Percentiles rank a stretch among this genome's conserved stretches.
These are phyloP conservation scores for Platerodrilus igneus DNA, from an alignment of 2,888 invertebrate species.

Conservation along the genomic window DNA sequence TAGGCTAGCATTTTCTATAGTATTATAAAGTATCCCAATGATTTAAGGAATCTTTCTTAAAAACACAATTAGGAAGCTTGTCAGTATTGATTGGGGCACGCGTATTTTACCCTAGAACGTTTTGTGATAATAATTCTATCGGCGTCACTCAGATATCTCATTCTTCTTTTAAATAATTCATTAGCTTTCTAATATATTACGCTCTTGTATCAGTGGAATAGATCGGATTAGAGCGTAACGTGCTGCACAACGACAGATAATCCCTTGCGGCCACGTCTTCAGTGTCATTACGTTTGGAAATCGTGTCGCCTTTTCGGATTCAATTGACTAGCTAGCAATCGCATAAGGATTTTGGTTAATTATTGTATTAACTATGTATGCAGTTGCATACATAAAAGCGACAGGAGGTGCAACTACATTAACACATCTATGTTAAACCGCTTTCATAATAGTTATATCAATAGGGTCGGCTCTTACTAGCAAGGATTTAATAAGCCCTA, in stretches of 20 bases:
- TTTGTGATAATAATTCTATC: no score
- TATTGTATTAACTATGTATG: slow-evolving; percentile 10
- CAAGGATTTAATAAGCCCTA: slow-evolving; percentile 35
- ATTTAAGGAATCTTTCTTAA: no score
- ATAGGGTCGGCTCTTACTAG: no score
- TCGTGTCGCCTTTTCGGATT: slow-evolving; percentile 15
- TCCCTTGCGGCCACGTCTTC: slow-evolving; percentile 17
- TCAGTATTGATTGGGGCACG: no score
- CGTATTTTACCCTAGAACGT: no score
- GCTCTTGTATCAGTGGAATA: slow-evolving; percentile 19
- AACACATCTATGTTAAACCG: slow-evolving; percentile 3
- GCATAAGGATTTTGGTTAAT: slow-evolving; percentile 15
- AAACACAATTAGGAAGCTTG: no score
- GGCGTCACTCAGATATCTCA: slow-evolving; percentile 4
- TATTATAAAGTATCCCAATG: no score
- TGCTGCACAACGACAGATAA: slow-evolving; percentile 22
- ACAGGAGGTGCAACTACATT: not conserved
- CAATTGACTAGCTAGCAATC: slow-evolving; percentile 14
- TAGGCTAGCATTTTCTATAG: no score
- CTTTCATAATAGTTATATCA: no score
- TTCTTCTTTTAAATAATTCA: slow-evolving; percentile 22
- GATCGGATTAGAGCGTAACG: slow-evolving; percentile 21
- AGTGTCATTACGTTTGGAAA: slow-evolving; percentile 15
- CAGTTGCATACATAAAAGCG: not conserved
- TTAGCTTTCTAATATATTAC: slow-evolving; percentile 20